These are phyloP conservation scores for Acleris cristana DNA, from an alignment of 2,888 invertebrate species.

Conservation along the genomic window DNA sequence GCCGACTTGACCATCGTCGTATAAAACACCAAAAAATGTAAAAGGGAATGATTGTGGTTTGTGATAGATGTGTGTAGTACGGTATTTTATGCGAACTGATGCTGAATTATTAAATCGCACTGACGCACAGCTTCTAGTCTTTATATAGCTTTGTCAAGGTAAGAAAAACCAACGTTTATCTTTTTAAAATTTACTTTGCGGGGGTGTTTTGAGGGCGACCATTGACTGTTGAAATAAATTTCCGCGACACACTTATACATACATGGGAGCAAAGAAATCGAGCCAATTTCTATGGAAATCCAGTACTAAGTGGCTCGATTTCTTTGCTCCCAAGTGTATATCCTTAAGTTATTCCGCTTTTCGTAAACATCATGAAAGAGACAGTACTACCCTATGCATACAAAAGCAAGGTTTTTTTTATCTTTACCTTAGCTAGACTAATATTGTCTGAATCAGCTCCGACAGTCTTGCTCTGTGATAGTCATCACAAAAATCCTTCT, in stretches of 20 bases:
- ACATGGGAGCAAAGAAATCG: no score
- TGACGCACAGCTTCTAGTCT: constrained; percentile 58
- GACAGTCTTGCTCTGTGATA: constrained; percentile 33
- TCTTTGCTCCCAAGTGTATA: no score
- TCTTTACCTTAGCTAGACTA: no score
- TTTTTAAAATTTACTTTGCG: neutral
- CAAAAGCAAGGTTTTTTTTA: no score
- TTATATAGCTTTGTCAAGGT: constrained; percentile 41
- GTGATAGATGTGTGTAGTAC: constrained; percentile 57
- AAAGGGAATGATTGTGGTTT: constrained; percentile 58
- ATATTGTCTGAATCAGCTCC: constrained; percentile 1
- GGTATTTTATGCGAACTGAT: constrained; percentile 49
- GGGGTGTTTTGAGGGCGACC: no score
- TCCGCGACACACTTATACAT: no score
- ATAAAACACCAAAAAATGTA: constrained; percentile 65
- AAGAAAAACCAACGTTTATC: neutral
- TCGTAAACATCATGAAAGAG: no score
- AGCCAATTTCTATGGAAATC: no score
- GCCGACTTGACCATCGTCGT: constrained; percentile 49
- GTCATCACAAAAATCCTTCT: constrained; percentile 21
- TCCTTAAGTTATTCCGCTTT: no score
- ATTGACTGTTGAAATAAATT: no score
- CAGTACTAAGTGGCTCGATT: no score
- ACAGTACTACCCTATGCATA: no score
- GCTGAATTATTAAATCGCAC: constrained; percentile 56